Evolutionary conservation across 2,888 invertebrate genomes (phyloP), one percentile per base, ranked within the genome.

Genomic region (Tiliacea citrago): DNA sequence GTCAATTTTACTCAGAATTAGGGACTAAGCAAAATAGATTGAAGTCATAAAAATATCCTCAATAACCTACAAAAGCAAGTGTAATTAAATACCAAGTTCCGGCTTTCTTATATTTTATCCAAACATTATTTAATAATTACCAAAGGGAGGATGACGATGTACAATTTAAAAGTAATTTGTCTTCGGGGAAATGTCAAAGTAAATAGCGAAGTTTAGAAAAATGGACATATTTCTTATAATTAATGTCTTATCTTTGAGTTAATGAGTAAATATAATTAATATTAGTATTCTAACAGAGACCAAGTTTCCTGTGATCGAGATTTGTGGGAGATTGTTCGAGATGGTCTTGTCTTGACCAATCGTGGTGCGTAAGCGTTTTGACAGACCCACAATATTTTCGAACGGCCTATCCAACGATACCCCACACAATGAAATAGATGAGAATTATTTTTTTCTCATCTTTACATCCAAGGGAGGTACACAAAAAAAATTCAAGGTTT

Each of bases 151-250:
- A 76, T 79, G 72, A 73, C 67, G 58, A 76, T 55, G 69, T 65
- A 70, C 55, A 82, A 82, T 76, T 80, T 80, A 61, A 76, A 82
- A 85, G 69, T 74, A 82, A 84, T 84, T 76, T 79, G 67, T 85
- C 67, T 73, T 69, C 49, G 18, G 35, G 10, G 51, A 55, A 69
- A 82, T 61, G 71, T 68, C 42, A 72, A 61, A 62, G 45, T 61
- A 73, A 67, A 72, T 42, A 35, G 42, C 39, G 10, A 69, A 67
- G 58, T 71, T 60, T 55, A 66, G 42, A 67, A 62, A 45, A 62
- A n/a, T 65, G 7, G 24, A 1, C 13, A 51, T 42, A 45, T 53
- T 66, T 63, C 24, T 47, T 53, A n/a, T 12, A 21, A 66, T 57
- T 73, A 39, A 29, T 29, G 29, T 29, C 29, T 29, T 29, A 29